A percentile compares a stretch with the other conserved stretches of the same genome.
phyloP scores from a whole-genome alignment of 2,797 vertebrate genomes.

The Rhincodon typus region DNA sequence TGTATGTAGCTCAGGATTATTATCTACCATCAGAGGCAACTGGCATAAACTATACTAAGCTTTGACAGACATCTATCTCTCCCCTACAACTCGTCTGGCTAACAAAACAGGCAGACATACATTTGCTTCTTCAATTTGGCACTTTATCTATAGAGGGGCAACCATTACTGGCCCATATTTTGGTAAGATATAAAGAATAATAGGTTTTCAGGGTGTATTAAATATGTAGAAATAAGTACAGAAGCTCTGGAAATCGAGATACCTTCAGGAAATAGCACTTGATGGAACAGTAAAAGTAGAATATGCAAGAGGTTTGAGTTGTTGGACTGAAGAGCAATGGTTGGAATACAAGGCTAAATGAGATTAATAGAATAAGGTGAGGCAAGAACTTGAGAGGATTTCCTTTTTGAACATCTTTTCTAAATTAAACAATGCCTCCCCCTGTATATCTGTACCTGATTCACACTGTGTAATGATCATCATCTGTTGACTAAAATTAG shows the following conservation, averaged over 20 bases:
- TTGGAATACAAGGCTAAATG: too few species aligned
- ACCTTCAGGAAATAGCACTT: not conserved
- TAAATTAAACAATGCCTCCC: too few species aligned
- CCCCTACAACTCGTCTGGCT: not conserved
- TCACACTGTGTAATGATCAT: not conserved
- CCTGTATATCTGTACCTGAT: not conserved
- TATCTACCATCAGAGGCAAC: not conserved
- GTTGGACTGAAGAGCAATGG: not conserved
- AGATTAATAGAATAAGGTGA: too few species aligned
- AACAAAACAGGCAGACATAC: not conserved
- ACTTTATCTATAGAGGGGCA: too few species aligned
- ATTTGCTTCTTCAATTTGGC: not conserved
- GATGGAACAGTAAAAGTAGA: not conserved
- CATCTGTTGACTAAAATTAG: not conserved
- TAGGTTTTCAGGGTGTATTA: not conserved
- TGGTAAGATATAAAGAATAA: not conserved
- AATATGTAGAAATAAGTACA: not conserved
- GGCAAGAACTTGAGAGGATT: not conserved
- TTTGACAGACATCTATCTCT: not conserved
- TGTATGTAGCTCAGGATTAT: not conserved
- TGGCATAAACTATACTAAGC: not conserved
- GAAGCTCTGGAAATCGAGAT: not conserved
- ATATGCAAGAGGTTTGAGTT: not conserved
- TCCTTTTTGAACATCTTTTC: not conserved
- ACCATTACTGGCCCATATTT: not conserved